Evolutionary conservation across 2,797 vertebrate genomes (phyloP).

Genomic region (Aldrovandia affinis): DNA sequence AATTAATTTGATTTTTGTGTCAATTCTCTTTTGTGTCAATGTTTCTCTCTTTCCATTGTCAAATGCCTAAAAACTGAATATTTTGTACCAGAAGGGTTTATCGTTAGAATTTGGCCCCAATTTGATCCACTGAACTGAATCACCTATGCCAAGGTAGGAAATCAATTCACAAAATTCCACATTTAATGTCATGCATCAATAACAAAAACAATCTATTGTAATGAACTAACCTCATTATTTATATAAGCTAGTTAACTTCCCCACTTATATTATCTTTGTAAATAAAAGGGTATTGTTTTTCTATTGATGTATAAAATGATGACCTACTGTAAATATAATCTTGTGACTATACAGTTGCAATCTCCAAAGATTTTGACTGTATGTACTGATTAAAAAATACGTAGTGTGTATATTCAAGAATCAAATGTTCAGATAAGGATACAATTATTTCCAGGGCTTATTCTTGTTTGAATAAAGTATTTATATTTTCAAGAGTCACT

Average conservation of each 20-base stretch:
- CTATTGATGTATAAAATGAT: conserved; percentile 2
- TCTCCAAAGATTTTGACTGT: not conserved
- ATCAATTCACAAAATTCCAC: not conserved
- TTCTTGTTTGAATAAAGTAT: not conserved
- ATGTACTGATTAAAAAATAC: not conserved
- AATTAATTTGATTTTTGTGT: conserved; percentile 27
- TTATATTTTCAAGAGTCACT: too few relatives aligned
- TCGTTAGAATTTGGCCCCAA: conserved; percentile 3
- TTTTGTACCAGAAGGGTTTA: not conserved
- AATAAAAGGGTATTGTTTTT: conserved; percentile 10
- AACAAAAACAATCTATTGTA: not conserved
- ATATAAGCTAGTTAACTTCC: not conserved
- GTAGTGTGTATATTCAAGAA: not conserved
- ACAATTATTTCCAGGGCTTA: not conserved
- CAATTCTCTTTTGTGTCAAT: conserved; percentile 13
- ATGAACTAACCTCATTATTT: not conserved
- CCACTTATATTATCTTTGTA: not conserved
- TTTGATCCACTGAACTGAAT: not conserved
- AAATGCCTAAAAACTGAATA: not conserved
- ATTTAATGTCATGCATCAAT: not conserved
- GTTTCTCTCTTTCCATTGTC: conserved; percentile 6
- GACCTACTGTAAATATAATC: not conserved
- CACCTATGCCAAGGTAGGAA: not conserved
- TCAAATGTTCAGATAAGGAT: not conserved
- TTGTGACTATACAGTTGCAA: not conserved